Conservation (phyloP, 2,888 invertebrate species). For the Pristionchus japonicus region DNA sequence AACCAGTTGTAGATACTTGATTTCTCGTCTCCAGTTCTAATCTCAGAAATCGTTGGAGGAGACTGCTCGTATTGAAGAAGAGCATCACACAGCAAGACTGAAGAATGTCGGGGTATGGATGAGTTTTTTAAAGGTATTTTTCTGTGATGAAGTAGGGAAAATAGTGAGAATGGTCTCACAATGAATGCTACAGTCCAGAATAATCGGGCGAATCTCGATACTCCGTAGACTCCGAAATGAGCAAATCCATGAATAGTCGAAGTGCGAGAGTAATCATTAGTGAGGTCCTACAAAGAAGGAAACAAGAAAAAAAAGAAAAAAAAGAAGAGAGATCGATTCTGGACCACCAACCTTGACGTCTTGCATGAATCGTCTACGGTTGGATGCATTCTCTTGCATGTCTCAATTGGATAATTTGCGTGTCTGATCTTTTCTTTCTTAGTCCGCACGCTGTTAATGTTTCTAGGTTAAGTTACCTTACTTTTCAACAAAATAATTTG, state of each 20-base stretch:
- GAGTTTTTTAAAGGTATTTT: no score
- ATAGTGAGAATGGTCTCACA: background rate
- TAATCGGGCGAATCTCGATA: background rate
- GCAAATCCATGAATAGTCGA: constrained; percentile 35
- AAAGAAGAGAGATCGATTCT: background rate
- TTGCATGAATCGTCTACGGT: background rate
- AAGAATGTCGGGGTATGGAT: no score
- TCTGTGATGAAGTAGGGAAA: no score
- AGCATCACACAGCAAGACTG: constrained; percentile 29
- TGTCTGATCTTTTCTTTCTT: no score
- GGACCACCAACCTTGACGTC: background rate
- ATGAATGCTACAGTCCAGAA: constrained; percentile 26
- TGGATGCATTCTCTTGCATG: background rate
- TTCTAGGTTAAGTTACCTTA: no score
- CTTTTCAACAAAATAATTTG: no score
- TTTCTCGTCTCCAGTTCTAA: constrained; percentile 17
- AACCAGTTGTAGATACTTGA: background rate
- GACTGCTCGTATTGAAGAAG: constrained; percentile 24
- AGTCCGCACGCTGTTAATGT: no score
- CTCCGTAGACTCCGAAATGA: constrained; percentile 8
- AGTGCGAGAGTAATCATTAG: constrained; percentile 29
- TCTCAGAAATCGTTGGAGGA: background rate
- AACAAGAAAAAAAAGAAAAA: background rate
- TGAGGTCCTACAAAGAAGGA: background rate
- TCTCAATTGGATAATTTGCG: no score